Evolutionary conservation across 2,113 vertebrate species (phyloP).

Genomic region (Thalassarche chlororhynchos): DNA sequence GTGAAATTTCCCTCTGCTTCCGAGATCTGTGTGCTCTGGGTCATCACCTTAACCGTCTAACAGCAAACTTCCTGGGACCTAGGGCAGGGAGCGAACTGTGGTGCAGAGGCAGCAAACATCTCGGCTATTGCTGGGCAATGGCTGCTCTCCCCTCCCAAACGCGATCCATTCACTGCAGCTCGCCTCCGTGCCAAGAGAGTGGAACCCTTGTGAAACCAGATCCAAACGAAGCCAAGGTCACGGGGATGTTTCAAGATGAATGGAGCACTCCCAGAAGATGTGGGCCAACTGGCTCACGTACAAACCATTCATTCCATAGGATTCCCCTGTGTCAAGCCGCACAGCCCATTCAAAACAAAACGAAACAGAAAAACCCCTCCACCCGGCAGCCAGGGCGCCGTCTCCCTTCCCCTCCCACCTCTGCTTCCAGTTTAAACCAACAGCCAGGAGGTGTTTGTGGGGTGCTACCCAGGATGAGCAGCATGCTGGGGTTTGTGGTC

Average conservation of each 20-base stretch:
- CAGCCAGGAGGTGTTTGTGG: background rate
- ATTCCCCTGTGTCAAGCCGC: constrained; percentile 46
- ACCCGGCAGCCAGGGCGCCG: background rate
- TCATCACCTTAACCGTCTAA: background rate
- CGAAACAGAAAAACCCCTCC: constrained; percentile 17
- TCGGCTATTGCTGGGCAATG: constrained; percentile 8
- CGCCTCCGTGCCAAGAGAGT: background rate
- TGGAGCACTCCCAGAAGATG: constrained; percentile 60
- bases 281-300: constrained; percentile 55
- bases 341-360: constrained; percentile 52
- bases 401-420: background rate
- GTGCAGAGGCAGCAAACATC: background rate
- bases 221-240: constrained; percentile 53
- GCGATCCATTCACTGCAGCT: constrained; percentile 11
- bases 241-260: constrained; percentile 62
- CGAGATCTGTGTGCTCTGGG: accelerated
- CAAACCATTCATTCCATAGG: constrained; percentile 68
- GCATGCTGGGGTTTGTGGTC: background rate
- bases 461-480: background rate
- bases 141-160: constrained; percentile 38
- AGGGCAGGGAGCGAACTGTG: background rate
- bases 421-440: background rate
- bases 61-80: background rate
- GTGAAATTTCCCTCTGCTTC: background rate
- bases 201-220: constrained; percentile 66